Conservation (phyloP, 1,140 invertebrate species). For the Trypoxylus dichotomus region DNA sequence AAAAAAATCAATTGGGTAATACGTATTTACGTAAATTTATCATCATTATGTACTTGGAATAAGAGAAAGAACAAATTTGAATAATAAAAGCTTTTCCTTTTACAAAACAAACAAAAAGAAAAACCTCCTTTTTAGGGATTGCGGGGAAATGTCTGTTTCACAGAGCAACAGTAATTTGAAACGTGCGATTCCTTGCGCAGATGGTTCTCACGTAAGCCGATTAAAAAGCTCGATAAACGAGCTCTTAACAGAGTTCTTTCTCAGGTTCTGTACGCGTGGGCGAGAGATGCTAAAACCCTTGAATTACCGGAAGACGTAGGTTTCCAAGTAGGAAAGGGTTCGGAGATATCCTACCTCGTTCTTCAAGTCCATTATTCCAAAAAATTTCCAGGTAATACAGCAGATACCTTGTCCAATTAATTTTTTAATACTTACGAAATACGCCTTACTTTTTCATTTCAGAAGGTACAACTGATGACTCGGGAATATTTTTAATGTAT, state of each 20-base stretch:
- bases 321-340: constrained; percentile 76
- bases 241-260: neutral
- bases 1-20: too few species aligned
- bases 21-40: too few species aligned
- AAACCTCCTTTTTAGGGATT: constrained; percentile 67
- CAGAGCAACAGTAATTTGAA: constrained; percentile 54
- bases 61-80: neutral
- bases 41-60: too few species aligned
- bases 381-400: constrained; percentile 66
- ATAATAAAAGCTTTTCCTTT: neutral
- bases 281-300: constrained; percentile 86
- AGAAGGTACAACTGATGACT: constrained; percentile 63
- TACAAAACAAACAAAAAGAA: neutral
- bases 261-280: constrained; percentile 96
- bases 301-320: constrained; percentile 82
- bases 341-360: constrained; percentile 76
- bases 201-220: constrained; percentile 69
- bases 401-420: neutral
- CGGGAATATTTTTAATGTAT: constrained; percentile 78
- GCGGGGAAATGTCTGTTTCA: constrained; percentile 83
- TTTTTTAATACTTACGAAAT: neutral
- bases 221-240: neutral
- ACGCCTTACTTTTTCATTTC: neutral
- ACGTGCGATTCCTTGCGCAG: constrained; percentile 68
- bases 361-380: constrained; percentile 93